Evolutionary conservation across 2,113 vertebrate species (phyloP), one percentile per base, ranked within the genome.

Genomic region (Rhinoderma darwinii): DNA sequence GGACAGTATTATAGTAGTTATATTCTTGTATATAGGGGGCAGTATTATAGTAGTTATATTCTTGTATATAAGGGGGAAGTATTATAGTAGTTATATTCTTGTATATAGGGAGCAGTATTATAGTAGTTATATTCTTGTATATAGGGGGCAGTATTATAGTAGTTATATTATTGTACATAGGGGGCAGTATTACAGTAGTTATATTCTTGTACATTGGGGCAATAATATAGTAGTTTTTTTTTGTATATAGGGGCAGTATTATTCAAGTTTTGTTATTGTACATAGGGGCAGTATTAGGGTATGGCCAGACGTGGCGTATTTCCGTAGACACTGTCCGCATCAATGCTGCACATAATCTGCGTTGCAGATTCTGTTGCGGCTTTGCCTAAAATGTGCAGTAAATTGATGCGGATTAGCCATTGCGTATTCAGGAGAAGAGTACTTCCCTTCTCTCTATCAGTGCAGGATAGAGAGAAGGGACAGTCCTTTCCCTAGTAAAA

Each of bases 81-180:
- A 72, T 72, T 72, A 20, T 39, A 39, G 68, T 72, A 72, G 68
- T 72, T 72, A 72, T 72, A 72, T 72, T 72, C 32, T 25, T 39
- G 17, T 72, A 72, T 17, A 20, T 72, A 72, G 68, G n/a, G n/a
- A n/a, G n/a, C n/a, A 39, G 66, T 22, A 39, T 41, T 72, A 39
- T 72, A 72, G 35, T 41, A 72, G 68, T 72, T 72, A 39, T 72
- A 39, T 22, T 72, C 68, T 72, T 72, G 68, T 72, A 72, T 4
- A 68, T 35, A 68, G n/a, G 63, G 63, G 14, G 63, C 63, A 68
- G 63, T 72, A 72, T 72, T 72, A 72, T 72, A 72, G 68, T 72
- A 72, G 63, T 68, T 68, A 68, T 68, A 35, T 32, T 68, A 27
- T 35, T 68, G 63, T 68, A 35, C 27, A 68, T 68, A 68, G n/a